Evolutionary conservation across 1,140 invertebrate species (phyloP).

Genomic region (Nasonia vitripennis): DNA sequence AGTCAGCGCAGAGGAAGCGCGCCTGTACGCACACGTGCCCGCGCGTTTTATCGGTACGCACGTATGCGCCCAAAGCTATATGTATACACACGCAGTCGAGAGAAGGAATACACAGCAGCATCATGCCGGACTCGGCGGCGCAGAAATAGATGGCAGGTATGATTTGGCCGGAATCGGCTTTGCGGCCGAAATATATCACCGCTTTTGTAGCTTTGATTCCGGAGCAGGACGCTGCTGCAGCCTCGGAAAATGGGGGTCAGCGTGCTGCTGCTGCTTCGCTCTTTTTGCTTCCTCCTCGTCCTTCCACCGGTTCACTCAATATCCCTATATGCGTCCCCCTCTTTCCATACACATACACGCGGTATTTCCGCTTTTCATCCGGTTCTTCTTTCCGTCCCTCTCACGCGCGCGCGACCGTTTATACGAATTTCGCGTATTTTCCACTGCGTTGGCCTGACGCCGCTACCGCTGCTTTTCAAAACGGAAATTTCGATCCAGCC

Average conservation of each 20-base stretch:
- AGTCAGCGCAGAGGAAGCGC: neutral
- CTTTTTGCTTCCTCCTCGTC: neutral
- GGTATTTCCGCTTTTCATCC: neutral
- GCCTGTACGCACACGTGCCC: neutral
- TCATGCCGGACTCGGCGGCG: neutral
- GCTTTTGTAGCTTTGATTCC: conserved; percentile 40
- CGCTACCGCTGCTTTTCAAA: conserved; percentile 9
- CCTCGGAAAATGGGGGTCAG: conserved; percentile 23
- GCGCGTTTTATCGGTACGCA: neutral
- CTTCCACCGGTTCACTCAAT: neutral
- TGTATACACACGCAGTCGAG: neutral
- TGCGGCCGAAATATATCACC: conserved; percentile 39
- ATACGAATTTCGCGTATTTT: conserved; percentile 27
- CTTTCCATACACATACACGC: neutral
- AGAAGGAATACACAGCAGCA: neutral
- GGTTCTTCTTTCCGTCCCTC: too few relatives aligned
- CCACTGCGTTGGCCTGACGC: neutral
- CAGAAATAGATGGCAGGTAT: conserved; percentile 27
- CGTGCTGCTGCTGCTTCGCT: neutral
- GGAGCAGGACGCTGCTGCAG: neutral
- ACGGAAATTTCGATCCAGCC: conserved; percentile 28
- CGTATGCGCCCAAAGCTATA: neutral
- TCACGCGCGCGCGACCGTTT: neutral
- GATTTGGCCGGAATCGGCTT: conserved; percentile 42
- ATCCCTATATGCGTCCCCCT: neutral